Percentiles rank a stretch among this genome's conserved stretches.
These are phyloP conservation scores for Lanistes nyassanus DNA, from an alignment of 1,140 invertebrate species.

Conservation along the genomic window DNA sequence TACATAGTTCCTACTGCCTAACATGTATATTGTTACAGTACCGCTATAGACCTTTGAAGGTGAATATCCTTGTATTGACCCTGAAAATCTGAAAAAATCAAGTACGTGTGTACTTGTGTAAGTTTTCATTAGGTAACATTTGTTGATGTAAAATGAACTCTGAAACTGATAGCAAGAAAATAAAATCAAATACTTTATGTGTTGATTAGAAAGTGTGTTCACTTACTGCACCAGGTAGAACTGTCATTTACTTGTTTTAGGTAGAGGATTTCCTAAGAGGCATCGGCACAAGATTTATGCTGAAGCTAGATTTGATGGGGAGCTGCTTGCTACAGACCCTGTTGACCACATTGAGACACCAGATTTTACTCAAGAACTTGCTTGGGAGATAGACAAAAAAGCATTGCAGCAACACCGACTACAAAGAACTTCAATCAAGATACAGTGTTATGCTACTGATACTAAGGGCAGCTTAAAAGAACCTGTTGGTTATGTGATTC, in stretches of 20 bases:
- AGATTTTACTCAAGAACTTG: conserved; percentile 69
- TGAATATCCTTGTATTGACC: no score
- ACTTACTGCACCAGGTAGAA: conserved; percentile 2
- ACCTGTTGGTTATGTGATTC: conserved; percentile 68
- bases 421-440: conserved; percentile 68
- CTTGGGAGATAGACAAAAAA: conserved; percentile 70
- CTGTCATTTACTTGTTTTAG: conserved; percentile 50
- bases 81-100: no score
- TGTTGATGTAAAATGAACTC: no score
- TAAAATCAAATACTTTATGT: no score
- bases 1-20: no score
- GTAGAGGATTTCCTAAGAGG: conserved; percentile 66
- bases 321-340: conserved; percentile 68
- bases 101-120: no score
- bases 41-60: no score
- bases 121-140: no score
- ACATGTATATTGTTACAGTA: no score
- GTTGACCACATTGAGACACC: conserved; percentile 65
- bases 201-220: not conserved
- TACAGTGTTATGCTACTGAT: conserved; percentile 67
- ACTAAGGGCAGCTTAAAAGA: conserved; percentile 60
- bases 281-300: conserved; percentile 61
- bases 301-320: conserved; percentile 70
- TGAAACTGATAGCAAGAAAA: no score
- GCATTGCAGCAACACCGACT: conserved; percentile 67